Conservation (phyloP, 2,113 vertebrate species). For the Rousettus leschenaultii region DNA sequence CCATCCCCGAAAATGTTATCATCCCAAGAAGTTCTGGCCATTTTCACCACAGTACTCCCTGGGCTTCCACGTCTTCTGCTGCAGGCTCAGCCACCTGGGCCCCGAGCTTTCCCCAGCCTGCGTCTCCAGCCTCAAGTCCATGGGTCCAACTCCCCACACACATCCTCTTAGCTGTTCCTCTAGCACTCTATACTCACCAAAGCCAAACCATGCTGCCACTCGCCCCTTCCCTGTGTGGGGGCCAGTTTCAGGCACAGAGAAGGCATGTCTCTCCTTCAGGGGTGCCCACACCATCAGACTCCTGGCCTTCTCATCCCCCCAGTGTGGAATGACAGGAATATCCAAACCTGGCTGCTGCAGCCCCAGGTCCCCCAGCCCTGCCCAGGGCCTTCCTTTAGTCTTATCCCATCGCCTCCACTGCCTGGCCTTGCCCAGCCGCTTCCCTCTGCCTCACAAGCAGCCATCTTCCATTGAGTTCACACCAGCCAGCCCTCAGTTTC, state of each 20-base stretch:
- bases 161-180: neutral
- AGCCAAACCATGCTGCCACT: neutral
- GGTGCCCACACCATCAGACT: rapidly evolving
- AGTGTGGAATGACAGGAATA: neutral
- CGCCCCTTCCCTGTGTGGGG: rapidly evolving
- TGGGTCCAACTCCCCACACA: neutral
- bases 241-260: rapidly evolving
- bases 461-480: neutral
- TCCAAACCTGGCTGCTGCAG: neutral
- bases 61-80: neutral
- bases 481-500: neutral
- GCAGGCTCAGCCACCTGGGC: neutral
- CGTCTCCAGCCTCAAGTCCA: neutral
- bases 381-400: neutral
- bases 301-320: neutral
- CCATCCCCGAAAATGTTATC: neutral
- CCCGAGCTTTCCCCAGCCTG: neutral
- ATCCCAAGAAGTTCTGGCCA: neutral
- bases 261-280: neutral
- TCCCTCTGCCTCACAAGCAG: neutral
- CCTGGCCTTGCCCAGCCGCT: neutral
- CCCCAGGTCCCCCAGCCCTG: rapidly evolving
- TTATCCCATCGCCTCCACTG: rapidly evolving
- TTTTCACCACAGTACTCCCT: neutral
- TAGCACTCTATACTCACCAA: rapidly evolving